These are phyloP conservation scores for Rhamnusium bicolor DNA, from an alignment of 2,888 invertebrate genomes.

Conservation along the genomic window DNA sequence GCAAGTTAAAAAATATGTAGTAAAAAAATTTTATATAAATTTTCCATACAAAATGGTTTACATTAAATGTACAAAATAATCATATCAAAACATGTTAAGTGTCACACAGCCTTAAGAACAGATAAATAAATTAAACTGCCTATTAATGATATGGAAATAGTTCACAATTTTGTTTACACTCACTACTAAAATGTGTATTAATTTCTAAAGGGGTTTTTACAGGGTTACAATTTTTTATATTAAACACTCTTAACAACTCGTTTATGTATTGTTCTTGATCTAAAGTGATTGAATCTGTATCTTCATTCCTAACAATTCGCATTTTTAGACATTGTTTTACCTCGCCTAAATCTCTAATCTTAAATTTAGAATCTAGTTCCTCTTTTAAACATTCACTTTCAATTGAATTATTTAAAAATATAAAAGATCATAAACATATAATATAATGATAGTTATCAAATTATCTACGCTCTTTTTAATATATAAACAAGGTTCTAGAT, in stretches of 20 bases:
- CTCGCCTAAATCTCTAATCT: slow-evolving; percentile 13
- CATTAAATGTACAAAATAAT: too few relatives aligned
- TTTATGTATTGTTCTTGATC: slow-evolving; percentile 9
- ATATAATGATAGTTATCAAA: slow-evolving; percentile 20
- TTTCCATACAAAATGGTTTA: too few relatives aligned
- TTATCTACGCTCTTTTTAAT: slow-evolving; percentile 3
- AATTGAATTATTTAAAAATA: background rate
- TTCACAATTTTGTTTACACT: too few relatives aligned
- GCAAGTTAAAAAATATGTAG: too few relatives aligned
- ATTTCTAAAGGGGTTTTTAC: slow-evolving; percentile 19
- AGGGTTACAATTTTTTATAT: slow-evolving; percentile 11
- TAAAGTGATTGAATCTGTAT: background rate
- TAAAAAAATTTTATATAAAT: too few relatives aligned
- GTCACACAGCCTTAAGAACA: too few relatives aligned
- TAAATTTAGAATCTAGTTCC: slow-evolving; percentile 2
- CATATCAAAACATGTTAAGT: too few relatives aligned
- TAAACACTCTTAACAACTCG: background rate
- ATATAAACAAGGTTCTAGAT: slow-evolving; percentile 35
- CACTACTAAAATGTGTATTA: too few relatives aligned
- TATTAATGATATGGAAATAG: too few relatives aligned
- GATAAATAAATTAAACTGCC: too few relatives aligned
- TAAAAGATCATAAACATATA: slow-evolving; percentile 38
- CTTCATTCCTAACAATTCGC: background rate
- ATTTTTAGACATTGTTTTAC: slow-evolving; percentile 6
- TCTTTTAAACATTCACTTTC: background rate